A percentile compares a stretch with the other conserved stretches of the same genome.
These are phyloP conservation scores for Drosophila subobscura DNA, from an alignment of 1,140 invertebrate species.

Conservation along the genomic window DNA sequence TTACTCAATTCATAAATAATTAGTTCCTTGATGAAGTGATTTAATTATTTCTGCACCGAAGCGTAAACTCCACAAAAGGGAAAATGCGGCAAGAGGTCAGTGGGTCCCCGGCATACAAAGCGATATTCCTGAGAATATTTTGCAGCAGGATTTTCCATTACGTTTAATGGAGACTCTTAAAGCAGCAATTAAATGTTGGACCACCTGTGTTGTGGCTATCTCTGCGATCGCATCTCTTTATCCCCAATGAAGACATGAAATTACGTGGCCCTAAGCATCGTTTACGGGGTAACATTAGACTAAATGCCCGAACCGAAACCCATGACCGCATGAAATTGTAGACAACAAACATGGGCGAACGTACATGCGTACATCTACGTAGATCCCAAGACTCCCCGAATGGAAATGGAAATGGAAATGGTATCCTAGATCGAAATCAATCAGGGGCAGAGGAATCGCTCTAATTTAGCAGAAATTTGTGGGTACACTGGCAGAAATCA, in stretches of 20 bases:
- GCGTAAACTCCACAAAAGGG: conserved; percentile 2
- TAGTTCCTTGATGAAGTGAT: conserved; percentile 25
- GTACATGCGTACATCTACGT: too few species aligned
- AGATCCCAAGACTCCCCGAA: conserved; percentile 42
- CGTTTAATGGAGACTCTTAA: too few species aligned
- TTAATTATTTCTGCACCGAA: conserved; percentile 18
- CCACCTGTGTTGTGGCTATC: conserved; percentile 57
- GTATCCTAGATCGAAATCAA: conserved; percentile 44
- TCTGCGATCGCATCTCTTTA: conserved; percentile 30
- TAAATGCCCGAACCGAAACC: conserved; percentile 26
- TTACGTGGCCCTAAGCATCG: conserved; percentile 48
- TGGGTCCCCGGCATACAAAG: neutral
- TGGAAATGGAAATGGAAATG: conserved; percentile 1
- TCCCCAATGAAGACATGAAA: conserved; percentile 44
- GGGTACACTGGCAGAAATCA: conserved; percentile 48
- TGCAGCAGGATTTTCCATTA: neutral
- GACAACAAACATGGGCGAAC: conserved; percentile 39
- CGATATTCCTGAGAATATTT: conserved; percentile 1
- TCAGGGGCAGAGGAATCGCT: conserved; percentile 38
- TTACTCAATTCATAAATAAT: conserved; percentile 63
- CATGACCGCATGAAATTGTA: conserved; percentile 71
- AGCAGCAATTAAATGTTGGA: conserved; percentile 14
- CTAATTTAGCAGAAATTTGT: conserved; percentile 68
- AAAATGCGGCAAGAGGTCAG: neutral
- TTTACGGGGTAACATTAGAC: conserved; percentile 59